These are phyloP conservation scores for Melanerpes formicivorus DNA, from an alignment of 2,113 vertebrate species.

Conservation along the genomic window DNA sequence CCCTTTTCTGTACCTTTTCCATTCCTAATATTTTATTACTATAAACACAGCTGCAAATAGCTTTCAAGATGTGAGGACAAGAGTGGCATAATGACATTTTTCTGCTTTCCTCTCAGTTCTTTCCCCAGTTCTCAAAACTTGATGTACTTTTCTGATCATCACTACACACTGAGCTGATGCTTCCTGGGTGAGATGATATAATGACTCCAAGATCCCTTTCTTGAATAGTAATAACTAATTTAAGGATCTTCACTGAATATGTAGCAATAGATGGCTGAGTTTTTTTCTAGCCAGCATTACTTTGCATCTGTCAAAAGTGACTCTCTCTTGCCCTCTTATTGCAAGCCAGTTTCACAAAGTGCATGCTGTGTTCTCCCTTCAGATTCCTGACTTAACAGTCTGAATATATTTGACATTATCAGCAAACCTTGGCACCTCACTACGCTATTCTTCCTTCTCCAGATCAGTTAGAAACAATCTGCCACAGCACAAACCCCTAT, in stretches of 20 bases:
- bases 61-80: neutral
- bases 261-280: neutral
- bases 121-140: neutral
- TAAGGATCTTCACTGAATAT: neutral
- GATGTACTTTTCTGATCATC: constrained; percentile 34
- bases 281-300: neutral
- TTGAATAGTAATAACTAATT: constrained; percentile 37
- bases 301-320: constrained; percentile 22
- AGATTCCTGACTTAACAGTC: neutral
- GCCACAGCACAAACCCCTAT: neutral
- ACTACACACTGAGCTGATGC: neutral
- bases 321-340: neutral
- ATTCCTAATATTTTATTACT: constrained; percentile 43
- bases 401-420: neutral
- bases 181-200: neutral
- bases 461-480: neutral
- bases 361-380: neutral
- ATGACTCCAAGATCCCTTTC: constrained; percentile 3
- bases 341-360: neutral
- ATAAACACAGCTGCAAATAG: constrained; percentile 29
- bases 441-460: neutral
- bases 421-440: neutral
- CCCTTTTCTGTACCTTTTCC: constrained; percentile 41
- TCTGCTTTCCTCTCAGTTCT: constrained; percentile 22
- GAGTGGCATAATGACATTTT: neutral